Evolutionary conservation across 2,113 vertebrate genomes (phyloP).

Genomic region (Geothlypis trichas): DNA sequence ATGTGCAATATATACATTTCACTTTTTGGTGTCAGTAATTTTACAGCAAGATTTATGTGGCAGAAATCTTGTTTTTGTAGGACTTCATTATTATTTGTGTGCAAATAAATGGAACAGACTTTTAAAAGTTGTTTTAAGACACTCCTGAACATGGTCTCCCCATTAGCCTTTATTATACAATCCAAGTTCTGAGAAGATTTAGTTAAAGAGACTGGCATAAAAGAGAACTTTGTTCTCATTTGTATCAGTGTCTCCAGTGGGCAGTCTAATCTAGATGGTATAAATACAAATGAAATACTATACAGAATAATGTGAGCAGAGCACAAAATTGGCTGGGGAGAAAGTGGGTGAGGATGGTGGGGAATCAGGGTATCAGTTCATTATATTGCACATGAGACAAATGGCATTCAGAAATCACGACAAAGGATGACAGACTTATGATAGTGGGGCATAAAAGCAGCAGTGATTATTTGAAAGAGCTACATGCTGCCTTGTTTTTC

Average conservation of each 20-base stretch:
- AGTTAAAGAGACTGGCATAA: neutral
- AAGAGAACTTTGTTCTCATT: neutral
- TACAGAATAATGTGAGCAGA: neutral
- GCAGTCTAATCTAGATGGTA: neutral
- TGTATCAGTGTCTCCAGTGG: neutral
- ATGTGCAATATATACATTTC: neutral
- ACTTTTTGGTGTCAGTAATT: neutral
- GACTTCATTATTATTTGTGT: neutral
- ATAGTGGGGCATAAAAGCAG: neutral
- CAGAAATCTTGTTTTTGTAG: neutral
- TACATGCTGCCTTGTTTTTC: neutral
- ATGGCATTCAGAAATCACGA: neutral
- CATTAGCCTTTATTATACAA: neutral
- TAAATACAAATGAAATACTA: neutral
- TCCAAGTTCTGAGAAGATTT: neutral
- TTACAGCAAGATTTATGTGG: neutral
- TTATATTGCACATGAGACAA: neutral
- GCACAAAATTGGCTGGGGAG: neutral
- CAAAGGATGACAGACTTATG: neutral
- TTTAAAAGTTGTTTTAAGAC: neutral
- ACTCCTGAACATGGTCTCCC: neutral
- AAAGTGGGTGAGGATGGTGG: neutral
- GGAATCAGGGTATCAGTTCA: neutral
- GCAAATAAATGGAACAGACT: neutral
- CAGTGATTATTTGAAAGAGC: neutral